A percentile compares a stretch with the other conserved stretches of the same genome.
phyloP scores from a whole-genome alignment of 1,140 invertebrate species.

The Ruditapes philippinarum region DNA sequence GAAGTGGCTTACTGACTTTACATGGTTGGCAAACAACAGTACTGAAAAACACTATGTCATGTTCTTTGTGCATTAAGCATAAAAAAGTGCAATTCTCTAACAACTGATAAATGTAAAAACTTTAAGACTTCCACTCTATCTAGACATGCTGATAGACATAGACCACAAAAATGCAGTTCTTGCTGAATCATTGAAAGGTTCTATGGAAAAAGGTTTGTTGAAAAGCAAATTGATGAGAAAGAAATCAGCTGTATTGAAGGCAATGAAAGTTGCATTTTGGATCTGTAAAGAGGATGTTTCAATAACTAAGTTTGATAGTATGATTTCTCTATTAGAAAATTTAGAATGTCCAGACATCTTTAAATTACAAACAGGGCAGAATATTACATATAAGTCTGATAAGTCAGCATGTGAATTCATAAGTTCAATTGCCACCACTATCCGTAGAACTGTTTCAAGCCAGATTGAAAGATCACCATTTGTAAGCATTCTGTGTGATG shows the following conservation, averaged over 20 bases:
- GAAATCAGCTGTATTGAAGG: not conserved
- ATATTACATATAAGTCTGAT: slow-evolving; percentile 15
- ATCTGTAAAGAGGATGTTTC: slow-evolving; percentile 1
- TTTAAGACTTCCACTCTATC: not conserved
- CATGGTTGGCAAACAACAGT: not conserved
- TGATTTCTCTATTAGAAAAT: no score
- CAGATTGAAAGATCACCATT: not conserved
- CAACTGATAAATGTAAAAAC: not conserved
- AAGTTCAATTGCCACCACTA: not conserved
- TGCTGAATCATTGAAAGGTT: not conserved
- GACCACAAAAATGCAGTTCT: not conserved
- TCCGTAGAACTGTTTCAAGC: no score
- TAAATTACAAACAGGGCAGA: not conserved
- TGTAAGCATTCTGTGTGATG: not conserved
- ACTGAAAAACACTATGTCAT: not conserved
- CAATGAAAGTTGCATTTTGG: slow-evolving; percentile 32
- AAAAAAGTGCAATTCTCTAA: not conserved
- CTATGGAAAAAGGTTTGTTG: not conserved
- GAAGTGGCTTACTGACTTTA: not conserved
- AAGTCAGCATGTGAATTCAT: not conserved
- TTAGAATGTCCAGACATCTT: not conserved
- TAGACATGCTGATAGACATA: not conserved
- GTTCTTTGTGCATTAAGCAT: slow-evolving; percentile 2
- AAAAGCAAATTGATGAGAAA: not conserved
- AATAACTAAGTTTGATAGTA: slow-evolving; percentile 19